phyloP scores from a whole-genome alignment of 2,888 invertebrate genomes.

The Tinea trinotella region DNA sequence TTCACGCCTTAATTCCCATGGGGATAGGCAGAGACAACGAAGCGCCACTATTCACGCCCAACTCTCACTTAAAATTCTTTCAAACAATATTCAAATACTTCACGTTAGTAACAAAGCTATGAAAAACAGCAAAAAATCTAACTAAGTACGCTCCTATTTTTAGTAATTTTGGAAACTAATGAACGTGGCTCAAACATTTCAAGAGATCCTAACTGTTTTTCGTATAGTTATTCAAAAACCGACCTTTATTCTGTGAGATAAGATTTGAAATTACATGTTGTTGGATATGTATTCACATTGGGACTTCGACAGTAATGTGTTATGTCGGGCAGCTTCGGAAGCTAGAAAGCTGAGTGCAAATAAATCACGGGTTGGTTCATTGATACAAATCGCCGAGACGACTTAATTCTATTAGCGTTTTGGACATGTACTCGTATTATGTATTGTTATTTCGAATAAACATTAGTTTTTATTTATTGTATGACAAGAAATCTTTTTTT shows the following conservation, averaged over 20 bases:
- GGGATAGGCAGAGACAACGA: too few relatives aligned
- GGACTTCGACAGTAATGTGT: slow-evolving; percentile 10
- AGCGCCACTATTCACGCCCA: too few relatives aligned
- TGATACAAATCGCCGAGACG: slow-evolving; percentile 17
- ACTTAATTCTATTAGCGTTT: slow-evolving; percentile 16
- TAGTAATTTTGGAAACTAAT: slow-evolving; percentile 14
- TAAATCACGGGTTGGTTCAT: slow-evolving; percentile 11
- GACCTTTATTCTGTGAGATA: neutral
- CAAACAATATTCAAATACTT: too few relatives aligned
- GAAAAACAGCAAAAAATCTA: neutral
- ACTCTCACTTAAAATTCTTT: too few relatives aligned
- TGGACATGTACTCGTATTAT: neutral
- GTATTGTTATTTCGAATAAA: neutral
- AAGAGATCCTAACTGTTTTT: neutral
- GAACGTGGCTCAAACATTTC: neutral
- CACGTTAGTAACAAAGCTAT: neutral
- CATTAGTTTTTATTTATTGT: neutral
- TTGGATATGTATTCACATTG: neutral
- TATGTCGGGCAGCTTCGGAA: slow-evolving; percentile 9
- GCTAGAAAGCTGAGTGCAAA: slow-evolving; percentile 15
- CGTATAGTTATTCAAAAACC: neutral
- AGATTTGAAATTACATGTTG: neutral
- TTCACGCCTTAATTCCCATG: too few relatives aligned
- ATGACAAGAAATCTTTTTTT: too few relatives aligned
- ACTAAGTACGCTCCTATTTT: slow-evolving; percentile 1